A percentile compares a stretch with the other conserved stretches of the same genome.
Evolutionary conservation across 1,140 invertebrate genomes (phyloP).

Genomic region (Meloidogyne exigua): DNA sequence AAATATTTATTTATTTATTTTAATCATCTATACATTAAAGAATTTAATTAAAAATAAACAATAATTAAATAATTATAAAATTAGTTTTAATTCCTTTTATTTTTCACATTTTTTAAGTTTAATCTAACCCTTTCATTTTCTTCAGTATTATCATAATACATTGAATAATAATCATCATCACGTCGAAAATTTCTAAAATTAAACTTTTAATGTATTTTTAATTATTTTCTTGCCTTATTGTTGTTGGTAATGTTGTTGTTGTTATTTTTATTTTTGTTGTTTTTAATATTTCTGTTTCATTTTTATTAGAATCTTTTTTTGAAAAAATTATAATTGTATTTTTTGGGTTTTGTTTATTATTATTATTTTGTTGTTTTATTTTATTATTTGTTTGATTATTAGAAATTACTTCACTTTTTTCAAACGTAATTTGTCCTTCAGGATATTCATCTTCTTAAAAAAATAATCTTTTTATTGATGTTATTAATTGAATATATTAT

Average conservation of each 20-base stretch:
- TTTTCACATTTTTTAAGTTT: neutral
- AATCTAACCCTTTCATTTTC: neutral
- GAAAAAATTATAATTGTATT: neutral
- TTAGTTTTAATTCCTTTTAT: neutral
- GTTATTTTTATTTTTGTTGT: neutral
- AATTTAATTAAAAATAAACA: too few relatives aligned
- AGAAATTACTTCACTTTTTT: slow-evolving; percentile 7
- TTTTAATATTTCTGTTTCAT: slow-evolving; percentile 7
- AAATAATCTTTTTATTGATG: too few relatives aligned
- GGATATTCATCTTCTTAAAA: slow-evolving; percentile 7
- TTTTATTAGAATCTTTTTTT: neutral
- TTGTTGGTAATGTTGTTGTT: neutral
- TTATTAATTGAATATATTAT: too few relatives aligned
- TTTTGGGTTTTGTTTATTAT: neutral
- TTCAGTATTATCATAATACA: slow-evolving; percentile 43
- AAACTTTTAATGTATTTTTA: neutral
- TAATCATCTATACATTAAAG: too few relatives aligned
- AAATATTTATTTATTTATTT: too few relatives aligned
- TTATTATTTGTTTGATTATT: neutral
- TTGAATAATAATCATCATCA: slow-evolving; percentile 42
- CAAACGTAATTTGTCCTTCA: neutral
- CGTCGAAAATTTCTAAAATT: slow-evolving; percentile 36
- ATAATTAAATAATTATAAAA: neutral
- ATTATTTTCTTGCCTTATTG: neutral
- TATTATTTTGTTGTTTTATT: neutral